These are phyloP conservation scores for Chloroceryle aenea DNA, from an alignment of 2,113 vertebrate genomes.

Conservation along the genomic window DNA sequence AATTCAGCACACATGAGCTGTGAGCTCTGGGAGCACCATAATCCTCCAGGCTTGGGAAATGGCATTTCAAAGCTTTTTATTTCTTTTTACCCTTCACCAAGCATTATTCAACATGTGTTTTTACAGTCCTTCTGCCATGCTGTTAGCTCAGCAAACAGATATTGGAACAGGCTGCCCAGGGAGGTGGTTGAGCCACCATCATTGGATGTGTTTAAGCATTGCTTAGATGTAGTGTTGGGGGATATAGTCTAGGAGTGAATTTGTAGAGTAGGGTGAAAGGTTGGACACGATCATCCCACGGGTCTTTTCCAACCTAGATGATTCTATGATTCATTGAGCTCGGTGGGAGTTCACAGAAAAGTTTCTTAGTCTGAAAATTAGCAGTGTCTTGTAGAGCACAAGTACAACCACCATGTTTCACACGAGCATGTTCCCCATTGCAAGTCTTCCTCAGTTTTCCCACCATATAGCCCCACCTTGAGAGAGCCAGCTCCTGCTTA, in stretches of 20 bases:
- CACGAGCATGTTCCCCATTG: rapidly evolving
- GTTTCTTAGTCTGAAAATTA: neutral
- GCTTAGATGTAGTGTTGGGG: too few species aligned
- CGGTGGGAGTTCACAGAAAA: neutral
- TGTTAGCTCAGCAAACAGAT: neutral
- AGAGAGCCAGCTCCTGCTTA: neutral
- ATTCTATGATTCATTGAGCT: too few species aligned
- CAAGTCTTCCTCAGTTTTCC: neutral
- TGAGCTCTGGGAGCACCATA: neutral
- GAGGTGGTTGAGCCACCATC: too few species aligned
- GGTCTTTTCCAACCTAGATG: too few species aligned
- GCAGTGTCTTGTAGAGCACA: neutral
- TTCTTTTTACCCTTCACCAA: neutral
- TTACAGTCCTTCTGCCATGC: neutral
- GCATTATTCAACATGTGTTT: neutral
- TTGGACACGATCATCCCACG: too few species aligned
- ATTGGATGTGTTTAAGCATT: too few species aligned
- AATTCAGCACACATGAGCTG: rapidly evolving
- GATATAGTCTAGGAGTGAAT: too few species aligned
- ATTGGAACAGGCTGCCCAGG: too few species aligned
- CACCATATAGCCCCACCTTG: rapidly evolving
- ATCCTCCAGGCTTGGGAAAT: neutral
- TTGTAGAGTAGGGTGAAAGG: too few species aligned
- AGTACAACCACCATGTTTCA: neutral
- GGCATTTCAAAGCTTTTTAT: neutral